Conservation (phyloP, 2,888 invertebrate genomes). For the Diarsia dahlii region DNA sequence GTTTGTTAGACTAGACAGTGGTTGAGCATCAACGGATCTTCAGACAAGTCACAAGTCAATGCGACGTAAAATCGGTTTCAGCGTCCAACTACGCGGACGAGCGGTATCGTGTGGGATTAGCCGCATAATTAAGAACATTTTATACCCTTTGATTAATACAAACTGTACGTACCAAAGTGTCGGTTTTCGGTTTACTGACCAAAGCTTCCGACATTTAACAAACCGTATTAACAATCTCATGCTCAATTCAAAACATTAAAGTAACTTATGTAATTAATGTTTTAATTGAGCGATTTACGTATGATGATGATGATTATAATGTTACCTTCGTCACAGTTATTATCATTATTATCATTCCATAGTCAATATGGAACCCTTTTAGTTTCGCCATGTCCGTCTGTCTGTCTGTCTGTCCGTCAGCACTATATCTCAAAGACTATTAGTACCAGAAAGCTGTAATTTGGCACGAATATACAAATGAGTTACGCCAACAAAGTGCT, state of each 20-base stretch:
- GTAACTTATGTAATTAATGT: not conserved
- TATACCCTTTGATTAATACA: not conserved
- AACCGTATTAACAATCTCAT: constrained; percentile 11
- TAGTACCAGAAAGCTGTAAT: too few relatives aligned
- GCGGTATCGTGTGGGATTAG: not conserved
- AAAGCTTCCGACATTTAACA: not conserved
- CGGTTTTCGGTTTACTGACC: not conserved
- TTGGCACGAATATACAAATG: too few relatives aligned
- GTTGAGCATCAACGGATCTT: too few relatives aligned
- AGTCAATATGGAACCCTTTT: too few relatives aligned
- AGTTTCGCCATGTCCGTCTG: too few relatives aligned
- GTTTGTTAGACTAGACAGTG: too few relatives aligned
- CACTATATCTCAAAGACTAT: too few relatives aligned
- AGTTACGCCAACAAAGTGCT: too few relatives aligned
- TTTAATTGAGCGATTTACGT: not conserved
- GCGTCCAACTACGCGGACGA: not conserved
- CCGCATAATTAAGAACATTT: not conserved
- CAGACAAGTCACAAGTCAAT: not conserved
- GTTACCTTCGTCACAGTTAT: not conserved
- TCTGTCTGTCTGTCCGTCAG: too few relatives aligned
- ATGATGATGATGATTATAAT: not conserved
- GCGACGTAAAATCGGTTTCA: not conserved
- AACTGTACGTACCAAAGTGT: too few relatives aligned
- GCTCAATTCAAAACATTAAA: constrained; percentile 10
- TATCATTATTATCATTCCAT: too few relatives aligned